Conservation (phyloP, 2,113 vertebrate species). For the Nothobranchius furzeri region DNA sequence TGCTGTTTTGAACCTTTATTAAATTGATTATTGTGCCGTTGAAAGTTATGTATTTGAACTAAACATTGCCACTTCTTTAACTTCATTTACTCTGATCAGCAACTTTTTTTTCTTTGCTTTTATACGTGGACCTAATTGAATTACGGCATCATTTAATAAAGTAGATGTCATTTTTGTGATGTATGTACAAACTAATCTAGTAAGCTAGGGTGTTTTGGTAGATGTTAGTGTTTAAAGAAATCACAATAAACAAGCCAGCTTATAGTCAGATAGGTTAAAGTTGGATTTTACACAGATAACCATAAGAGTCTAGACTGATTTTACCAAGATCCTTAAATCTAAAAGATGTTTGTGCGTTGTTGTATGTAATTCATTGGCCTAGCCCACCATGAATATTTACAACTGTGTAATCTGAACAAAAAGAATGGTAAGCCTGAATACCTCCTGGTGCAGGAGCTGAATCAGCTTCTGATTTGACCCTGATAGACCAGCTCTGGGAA, state of each 20-base stretch:
- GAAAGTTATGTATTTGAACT: background rate
- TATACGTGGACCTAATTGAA: background rate
- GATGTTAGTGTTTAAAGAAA: background rate
- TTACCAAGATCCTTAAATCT: background rate
- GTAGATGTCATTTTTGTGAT: background rate
- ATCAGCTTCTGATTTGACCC: background rate
- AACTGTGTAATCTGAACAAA: background rate
- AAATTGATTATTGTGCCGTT: background rate
- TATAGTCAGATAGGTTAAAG: background rate
- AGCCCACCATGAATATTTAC: background rate
- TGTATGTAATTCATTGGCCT: background rate
- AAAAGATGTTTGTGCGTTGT: background rate
- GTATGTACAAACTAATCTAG: background rate
- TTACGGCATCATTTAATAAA: background rate
- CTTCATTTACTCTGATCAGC: background rate
- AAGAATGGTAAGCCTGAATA: background rate
- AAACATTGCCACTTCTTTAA: background rate
- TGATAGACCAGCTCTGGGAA: background rate
- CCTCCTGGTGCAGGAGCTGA: background rate
- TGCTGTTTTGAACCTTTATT: constrained; percentile 45
- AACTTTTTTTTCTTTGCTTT: background rate
- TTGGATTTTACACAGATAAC: background rate
- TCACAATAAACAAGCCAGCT: background rate
- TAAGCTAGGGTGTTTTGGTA: constrained; percentile 8
- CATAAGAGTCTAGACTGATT: constrained; percentile 10